Conservation (phyloP, 2,113 vertebrate species). For the Antechinus stuartii region DNA sequence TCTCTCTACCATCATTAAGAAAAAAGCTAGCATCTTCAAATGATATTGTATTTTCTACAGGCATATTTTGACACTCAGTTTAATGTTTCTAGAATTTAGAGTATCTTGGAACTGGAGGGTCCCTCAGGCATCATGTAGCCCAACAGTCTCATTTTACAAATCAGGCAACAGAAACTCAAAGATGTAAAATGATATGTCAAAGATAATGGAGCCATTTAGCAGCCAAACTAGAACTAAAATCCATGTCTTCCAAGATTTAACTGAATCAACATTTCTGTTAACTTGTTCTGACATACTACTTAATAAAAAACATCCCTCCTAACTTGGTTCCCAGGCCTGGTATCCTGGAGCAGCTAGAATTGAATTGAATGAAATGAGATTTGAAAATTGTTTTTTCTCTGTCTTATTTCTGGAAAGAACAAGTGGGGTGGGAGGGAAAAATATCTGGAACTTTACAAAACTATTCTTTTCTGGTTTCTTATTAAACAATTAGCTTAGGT, state of each 20-base stretch:
- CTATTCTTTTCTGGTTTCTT: not conserved
- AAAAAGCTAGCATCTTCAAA: not conserved
- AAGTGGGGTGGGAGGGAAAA: not conserved
- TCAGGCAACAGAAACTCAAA: conserved; percentile 23
- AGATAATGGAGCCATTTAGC: not conserved
- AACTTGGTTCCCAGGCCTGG: not conserved
- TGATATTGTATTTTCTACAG: not conserved
- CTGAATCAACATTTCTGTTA: not conserved
- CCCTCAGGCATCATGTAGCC: not conserved
- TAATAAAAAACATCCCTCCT: not conserved
- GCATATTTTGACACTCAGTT: not conserved
- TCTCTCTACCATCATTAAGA: not conserved
- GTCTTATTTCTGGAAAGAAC: conserved; percentile 4
- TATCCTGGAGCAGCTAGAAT: not conserved
- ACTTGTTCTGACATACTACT: not conserved
- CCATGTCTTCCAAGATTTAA: not conserved
- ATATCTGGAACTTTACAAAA: not conserved
- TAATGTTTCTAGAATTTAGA: conserved; percentile 14
- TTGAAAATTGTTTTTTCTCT: not conserved
- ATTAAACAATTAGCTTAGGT: not conserved
- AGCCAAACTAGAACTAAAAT: conserved; percentile 28
- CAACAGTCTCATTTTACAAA: not conserved
- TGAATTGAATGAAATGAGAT: not conserved
- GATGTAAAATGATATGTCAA: conserved; percentile 12
- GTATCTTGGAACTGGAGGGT: conserved; percentile 12